Evolutionary conservation across 2,888 invertebrate genomes (phyloP), one percentile per base, ranked within the genome.

Genomic region (Onchidella celtica): DNA sequence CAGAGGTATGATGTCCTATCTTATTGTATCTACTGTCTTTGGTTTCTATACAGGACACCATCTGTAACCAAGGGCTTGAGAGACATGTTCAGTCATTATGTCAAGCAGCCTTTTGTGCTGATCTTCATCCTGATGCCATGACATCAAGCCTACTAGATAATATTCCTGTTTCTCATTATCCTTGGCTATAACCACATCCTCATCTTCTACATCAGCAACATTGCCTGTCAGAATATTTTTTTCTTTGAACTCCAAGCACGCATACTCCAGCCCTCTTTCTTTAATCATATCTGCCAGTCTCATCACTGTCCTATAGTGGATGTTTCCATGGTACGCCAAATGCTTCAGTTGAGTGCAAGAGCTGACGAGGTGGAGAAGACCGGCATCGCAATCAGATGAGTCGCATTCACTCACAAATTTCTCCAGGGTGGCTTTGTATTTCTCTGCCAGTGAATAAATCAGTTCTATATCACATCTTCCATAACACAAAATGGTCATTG

Each of bases 321-420:
- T 83, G 17, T 82, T 76, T 24, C 90, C 89, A 78, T 87, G 85
- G 72, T 87, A 89, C 3, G 88, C 83, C 21, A 91, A 83, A 38
- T 87, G 84, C 2, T 81, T 81, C n/a, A 91, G 80, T 32, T 85
- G 36, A 3, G 59, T 24, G 47, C 88, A 90, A 57, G 68, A 82
- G 27, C 36, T 38, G 1, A 87, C 88, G 38, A 91, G 61, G 27
- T 79, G 63, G 11, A 87, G 11, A 27, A 91, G 65, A 24, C 80
- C 83, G 6, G 77, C 29, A 63, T 89, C 90, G 27, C 87, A 77
- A 34, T 86, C 69, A 14, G 85, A 72, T 1, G 86, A 84, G 66
- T 90, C 89, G 61, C 87, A 86, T 55, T 84, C 86, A 77, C 87
- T 85, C 40, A 85, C 66, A 75, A 90, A 90, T 29, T 85, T 84